Conservation (phyloP, 2,888 invertebrate species). For the Ptilodon capucinus region DNA sequence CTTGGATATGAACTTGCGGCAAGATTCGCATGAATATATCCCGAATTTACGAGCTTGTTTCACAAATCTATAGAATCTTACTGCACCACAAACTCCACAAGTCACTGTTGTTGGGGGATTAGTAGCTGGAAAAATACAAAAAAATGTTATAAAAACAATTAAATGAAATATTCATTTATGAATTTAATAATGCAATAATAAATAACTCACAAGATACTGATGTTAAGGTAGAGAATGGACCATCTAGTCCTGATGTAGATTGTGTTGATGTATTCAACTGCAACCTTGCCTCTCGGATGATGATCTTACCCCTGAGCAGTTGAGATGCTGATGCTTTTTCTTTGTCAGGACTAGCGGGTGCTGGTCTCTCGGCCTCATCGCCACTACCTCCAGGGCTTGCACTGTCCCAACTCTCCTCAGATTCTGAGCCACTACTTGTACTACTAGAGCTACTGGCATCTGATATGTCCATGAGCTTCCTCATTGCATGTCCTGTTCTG, state of each 20-base stretch:
- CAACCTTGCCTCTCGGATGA: slow-evolving; percentile 86
- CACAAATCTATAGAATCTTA: slow-evolving; percentile 88
- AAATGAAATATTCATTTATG: not conserved
- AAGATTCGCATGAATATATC: slow-evolving; percentile 92
- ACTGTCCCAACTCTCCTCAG: slow-evolving; percentile 75
- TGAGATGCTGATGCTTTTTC: slow-evolving; percentile 74
- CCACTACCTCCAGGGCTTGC: slow-evolving; percentile 65
- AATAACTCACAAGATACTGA: slow-evolving; percentile 66
- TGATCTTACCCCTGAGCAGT: slow-evolving; percentile 84
- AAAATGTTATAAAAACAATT: slow-evolving; percentile 6
- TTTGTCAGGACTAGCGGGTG: slow-evolving; percentile 72
- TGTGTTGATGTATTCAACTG: slow-evolving; percentile 80
- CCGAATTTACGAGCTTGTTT: slow-evolving; percentile 92
- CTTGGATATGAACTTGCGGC: slow-evolving; percentile 93
- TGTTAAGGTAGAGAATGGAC: slow-evolving; percentile 84
- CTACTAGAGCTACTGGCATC: slow-evolving; percentile 76
- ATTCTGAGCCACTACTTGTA: slow-evolving; percentile 72
- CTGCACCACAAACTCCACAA: slow-evolving; percentile 91
- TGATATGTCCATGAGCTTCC: slow-evolving; percentile 76
- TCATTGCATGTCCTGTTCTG: slow-evolving; percentile 71
- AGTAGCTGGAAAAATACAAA: slow-evolving; percentile 58
- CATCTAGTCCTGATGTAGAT: slow-evolving; percentile 80
- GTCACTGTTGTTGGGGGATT: slow-evolving; percentile 85
- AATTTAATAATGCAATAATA: not conserved
- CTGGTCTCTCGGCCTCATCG: slow-evolving; percentile 64